Evolutionary conservation across 2,888 invertebrate genomes (phyloP), one percentile per base, ranked within the genome.

Genomic region (Taenaris catops): DNA sequence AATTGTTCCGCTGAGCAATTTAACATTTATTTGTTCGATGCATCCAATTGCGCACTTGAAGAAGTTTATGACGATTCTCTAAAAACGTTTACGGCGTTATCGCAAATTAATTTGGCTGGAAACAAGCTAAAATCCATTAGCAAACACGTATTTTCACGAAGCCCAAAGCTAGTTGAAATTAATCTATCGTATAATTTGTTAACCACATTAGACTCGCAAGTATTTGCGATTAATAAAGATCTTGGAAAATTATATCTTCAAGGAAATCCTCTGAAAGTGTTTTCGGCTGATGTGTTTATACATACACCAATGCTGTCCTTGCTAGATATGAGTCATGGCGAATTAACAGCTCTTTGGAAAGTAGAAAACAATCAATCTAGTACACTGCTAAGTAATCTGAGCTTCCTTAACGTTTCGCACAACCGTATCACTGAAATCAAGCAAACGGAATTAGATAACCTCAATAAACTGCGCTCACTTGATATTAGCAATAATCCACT

Each of bases 171-270:
- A 2, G 89, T 89, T 11, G 90, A 91, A 37, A 78, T 95, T 34
- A 93, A 94, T 58, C 76, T 95, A 20, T 92, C 94, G 16, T 88
- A 91, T 55, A 95, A 95, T 58, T 64, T 89, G 48, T 87, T 95
- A 28, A 72, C 76, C 3, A 84, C 84, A 8, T 64, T 95, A 16
- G 89, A 91, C 25, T 71, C 81, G 4, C 87, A 90, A 50, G 80
- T 91, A 40, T 94, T 95, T 62, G 87, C 86, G 49, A 89, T 91
- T 43, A 94, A 93, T 48, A 87, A 80, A 10, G 89, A 91, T 43
- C 74, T 95, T 38, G 89, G 78, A 11, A 91, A 88, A 66, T 69
- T 95, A 5, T 92, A 90, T 57, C 84, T 95, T 24, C 91, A 92
- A 48, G 91, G 92, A 6, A 95, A 95, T 69, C 92, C 92, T 1